A percentile compares a stretch with the other conserved stretches of the same genome.
These are phyloP conservation scores for Syrista parreyssii DNA, from an alignment of 2,888 invertebrate genomes.

Conservation along the genomic window DNA sequence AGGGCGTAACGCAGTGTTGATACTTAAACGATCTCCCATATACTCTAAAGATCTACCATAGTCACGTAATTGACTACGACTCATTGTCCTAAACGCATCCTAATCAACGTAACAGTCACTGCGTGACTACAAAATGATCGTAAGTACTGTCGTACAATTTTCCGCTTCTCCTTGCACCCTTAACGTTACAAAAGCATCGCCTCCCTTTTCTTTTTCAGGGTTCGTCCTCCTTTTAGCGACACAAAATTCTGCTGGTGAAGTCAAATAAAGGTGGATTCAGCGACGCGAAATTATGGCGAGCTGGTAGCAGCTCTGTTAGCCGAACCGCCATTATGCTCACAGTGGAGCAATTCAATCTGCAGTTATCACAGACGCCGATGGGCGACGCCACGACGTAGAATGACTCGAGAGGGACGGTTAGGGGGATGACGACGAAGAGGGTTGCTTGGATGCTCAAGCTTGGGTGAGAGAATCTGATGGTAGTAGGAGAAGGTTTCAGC, in stretches of 20 bases:
- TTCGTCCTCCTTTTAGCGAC: too few relatives aligned
- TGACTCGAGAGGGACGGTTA: constrained; percentile 2
- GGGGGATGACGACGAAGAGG: too few relatives aligned
- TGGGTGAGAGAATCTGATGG: constrained; percentile 8
- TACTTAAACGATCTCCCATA: not conserved
- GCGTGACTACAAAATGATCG: too few relatives aligned
- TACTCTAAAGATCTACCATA: not conserved
- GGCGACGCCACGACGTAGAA: constrained; percentile 22
- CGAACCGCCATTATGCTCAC: constrained; percentile 29
- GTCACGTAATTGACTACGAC: not conserved
- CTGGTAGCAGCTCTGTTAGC: constrained; percentile 26
- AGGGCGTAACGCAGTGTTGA: not conserved
- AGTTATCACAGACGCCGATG: constrained; percentile 28
- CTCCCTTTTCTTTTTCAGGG: too few relatives aligned
- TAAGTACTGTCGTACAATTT: too few relatives aligned
- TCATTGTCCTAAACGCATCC: not conserved
- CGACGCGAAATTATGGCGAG: constrained; percentile 9
- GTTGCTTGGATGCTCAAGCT: not conserved
- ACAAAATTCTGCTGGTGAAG: too few relatives aligned
- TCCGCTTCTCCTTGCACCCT: too few relatives aligned
- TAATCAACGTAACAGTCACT: not conserved
- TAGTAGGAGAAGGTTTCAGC: constrained; percentile 8
- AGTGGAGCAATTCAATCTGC: constrained; percentile 32
- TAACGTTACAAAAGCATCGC: too few relatives aligned
- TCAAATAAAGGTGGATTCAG: not conserved